These are phyloP conservation scores for Psophia crepitans DNA, from an alignment of 2,113 vertebrate genomes.

Conservation along the genomic window DNA sequence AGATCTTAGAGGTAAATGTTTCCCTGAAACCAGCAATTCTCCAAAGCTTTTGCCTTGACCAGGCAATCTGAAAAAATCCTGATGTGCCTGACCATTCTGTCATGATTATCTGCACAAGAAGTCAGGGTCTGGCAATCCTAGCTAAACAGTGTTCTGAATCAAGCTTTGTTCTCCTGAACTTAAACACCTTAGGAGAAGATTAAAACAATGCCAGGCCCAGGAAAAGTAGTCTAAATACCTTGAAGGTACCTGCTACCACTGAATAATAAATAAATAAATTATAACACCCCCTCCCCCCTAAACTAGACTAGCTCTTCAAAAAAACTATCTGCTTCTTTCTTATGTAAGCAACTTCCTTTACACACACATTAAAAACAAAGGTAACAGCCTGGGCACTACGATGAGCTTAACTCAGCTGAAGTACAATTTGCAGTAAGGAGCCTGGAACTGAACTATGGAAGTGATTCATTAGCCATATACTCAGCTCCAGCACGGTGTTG, in stretches of 20 bases:
- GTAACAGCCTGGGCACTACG: background rate
- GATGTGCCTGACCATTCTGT: background rate
- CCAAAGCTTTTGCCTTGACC: background rate
- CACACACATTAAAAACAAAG: background rate
- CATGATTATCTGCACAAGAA: background rate
- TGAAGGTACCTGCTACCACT: background rate
- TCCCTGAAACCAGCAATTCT: background rate
- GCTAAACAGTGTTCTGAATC: background rate
- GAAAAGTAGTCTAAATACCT: background rate
- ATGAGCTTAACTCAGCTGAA: background rate
- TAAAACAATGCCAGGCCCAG: background rate
- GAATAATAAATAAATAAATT: background rate
- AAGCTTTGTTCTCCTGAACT: background rate
- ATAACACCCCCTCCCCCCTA: no score
- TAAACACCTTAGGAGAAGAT: background rate
- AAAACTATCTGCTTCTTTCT: background rate
- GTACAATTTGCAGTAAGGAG: background rate
- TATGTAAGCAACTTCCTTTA: background rate
- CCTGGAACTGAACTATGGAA: background rate
- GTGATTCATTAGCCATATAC: conserved; percentile 44
- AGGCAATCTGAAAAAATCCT: background rate
- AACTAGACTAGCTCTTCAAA: background rate
- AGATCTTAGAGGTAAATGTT: background rate
- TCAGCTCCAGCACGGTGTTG: background rate
- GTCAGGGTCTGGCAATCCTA: background rate